Base-by-base conservation (phyloP, 1,140 invertebrate species). In the Medauroidea extradentata region DNA sequence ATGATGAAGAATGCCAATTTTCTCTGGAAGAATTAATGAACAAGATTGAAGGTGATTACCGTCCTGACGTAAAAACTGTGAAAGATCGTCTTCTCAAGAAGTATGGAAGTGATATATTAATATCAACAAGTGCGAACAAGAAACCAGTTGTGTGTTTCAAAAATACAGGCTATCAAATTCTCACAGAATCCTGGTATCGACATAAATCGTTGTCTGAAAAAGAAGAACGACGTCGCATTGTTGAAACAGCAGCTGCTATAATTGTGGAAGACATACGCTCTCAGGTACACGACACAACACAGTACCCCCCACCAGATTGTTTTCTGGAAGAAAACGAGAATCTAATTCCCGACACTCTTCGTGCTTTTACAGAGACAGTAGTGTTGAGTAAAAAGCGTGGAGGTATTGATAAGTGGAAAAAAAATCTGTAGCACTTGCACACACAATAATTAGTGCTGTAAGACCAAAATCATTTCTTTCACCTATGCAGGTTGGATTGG, bases 341-440 rank as follows among this genome's bases (percentile, higher is more conserved):
- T 46, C 18, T 46, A 4, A 46, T 46, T 46, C 44, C 44, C 9
- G 18, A 46, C 3, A 46, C 44, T n/a, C 24, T 46, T 9, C 3
- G 44, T 46, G 13, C 44, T 7, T 46, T 46, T 25, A 21, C 13
- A n/a, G 24, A 46, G 13, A 46, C 18, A 46, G 23, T 51, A 57
- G 2, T 42, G 25, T 23, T 53, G 56, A n/a, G 65, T 43, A 59
- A 63, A 57, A 8, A 77, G 66, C 61, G 77, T 75, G 59, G 79
- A 79, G 29, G 11, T 11, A 4, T 7, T 34, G 29, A 34, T 11
- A 34, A 56, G 73, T 68, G 50, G 73, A 73, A 14, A 91, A 72
- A 64, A 79, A 73, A 53, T 80, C 14, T 80, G 66, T 7, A 90
- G 69, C 3, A 84, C 29, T 34, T 4, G 29, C 29, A 7, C 29